Evolutionary conservation across 2,797 vertebrate species (phyloP).

Genomic region (Rhinella marina): DNA sequence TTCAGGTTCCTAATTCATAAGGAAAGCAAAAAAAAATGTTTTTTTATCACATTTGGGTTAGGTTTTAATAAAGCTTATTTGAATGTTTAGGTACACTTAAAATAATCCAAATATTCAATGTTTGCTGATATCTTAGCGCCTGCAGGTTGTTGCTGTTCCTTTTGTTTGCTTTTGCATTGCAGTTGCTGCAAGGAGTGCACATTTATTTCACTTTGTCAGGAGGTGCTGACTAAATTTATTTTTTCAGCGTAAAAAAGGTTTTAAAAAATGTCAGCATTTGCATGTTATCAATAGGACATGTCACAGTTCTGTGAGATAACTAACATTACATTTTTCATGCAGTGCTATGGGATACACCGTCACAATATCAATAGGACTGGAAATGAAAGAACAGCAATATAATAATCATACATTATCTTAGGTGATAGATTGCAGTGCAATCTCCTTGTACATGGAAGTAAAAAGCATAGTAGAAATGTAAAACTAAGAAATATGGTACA

Average conservation of each 20-base stretch:
- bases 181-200: no score
- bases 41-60: no score
- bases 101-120: no score
- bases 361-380: neutral
- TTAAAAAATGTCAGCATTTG: neutral
- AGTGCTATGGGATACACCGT: neutral
- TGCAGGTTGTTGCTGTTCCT: no score
- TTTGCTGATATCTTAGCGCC: no score
- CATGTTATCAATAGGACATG: neutral
- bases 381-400: neutral
- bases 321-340: neutral
- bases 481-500: neutral
- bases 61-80: no score
- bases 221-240: no score
- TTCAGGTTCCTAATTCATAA: no score
- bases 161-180: no score
- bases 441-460: neutral
- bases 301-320: neutral
- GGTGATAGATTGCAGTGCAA: neutral
- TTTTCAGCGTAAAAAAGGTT: neutral
- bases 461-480: neutral
- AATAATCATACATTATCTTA: neutral
- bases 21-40: no score
- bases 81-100: no score
- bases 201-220: no score